Percentiles rank a stretch among this genome's conserved stretches.
Conservation (phyloP, 2,797 vertebrate genomes). For the Mormyrops boulengeri region DNA sequence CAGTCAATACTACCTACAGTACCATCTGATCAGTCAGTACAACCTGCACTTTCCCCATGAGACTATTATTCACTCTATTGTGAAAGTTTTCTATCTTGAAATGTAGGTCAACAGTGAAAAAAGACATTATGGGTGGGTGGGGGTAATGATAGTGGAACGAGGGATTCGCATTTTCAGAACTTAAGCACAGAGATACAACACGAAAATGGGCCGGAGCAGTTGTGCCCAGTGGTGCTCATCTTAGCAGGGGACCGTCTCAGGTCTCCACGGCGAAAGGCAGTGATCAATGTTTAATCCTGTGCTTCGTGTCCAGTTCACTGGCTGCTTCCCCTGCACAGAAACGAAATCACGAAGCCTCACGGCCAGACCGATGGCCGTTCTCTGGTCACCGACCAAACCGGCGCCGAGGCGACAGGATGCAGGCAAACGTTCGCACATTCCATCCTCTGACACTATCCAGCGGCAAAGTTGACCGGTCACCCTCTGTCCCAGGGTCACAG, state of each 20-base stretch:
- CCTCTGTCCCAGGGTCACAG: background rate
- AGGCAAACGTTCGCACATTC: background rate
- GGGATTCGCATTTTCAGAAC: background rate
- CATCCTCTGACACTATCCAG: background rate
- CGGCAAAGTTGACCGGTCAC: background rate
- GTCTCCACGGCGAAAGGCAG: background rate
- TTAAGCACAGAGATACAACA: background rate
- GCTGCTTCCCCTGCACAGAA: background rate
- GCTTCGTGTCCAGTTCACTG: background rate
- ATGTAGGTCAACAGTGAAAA: background rate
- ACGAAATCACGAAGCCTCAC: background rate
- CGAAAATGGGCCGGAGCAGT: background rate
- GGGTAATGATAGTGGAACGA: background rate
- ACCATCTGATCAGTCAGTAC: background rate
- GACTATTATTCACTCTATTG: background rate
- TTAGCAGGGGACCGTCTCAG: background rate
- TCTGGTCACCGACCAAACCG: background rate
- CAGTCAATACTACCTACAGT: no score
- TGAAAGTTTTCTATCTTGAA: background rate
- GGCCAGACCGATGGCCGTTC: background rate
- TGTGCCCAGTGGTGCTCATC: background rate
- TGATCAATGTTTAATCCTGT: background rate
- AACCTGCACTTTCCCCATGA: background rate
- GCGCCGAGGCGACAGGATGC: background rate
- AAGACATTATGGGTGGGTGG: no score